Evolutionary conservation across 2,888 invertebrate species (phyloP).

Genomic region (Cephus pygmeus): DNA sequence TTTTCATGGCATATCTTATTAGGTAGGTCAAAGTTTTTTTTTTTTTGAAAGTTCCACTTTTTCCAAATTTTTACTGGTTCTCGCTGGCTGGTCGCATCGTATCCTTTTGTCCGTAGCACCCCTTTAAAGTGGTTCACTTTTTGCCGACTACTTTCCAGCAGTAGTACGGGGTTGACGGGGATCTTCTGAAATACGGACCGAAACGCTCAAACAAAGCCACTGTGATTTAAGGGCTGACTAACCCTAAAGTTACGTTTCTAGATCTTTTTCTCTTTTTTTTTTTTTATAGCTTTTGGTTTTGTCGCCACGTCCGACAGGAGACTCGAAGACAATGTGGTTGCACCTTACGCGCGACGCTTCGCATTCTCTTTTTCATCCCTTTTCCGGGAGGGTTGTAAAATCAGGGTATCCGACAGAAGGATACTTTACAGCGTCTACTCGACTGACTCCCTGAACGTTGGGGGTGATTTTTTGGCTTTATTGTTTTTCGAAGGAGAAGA

Average conservation of each 20-base stretch:
- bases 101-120: constrained; percentile 37
- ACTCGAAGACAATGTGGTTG: constrained; percentile 22
- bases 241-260: constrained; percentile 36
- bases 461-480: not conserved
- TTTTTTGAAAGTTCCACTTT: not conserved
- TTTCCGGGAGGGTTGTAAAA: not conserved
- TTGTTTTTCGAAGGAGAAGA: not conserved
- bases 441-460: not conserved
- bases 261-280: constrained; percentile 21
- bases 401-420: not conserved
- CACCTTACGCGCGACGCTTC: constrained; percentile 18
- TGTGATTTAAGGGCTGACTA: constrained; percentile 50
- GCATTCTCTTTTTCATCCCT: not conserved
- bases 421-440: not conserved
- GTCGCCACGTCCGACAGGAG: not conserved
- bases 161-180: not conserved
- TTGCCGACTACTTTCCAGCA: constrained; percentile 5
- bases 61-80: not conserved
- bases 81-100: constrained; percentile 42
- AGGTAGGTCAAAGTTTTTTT: not conserved
- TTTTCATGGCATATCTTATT: not conserved
- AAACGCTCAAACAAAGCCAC: constrained; percentile 28
- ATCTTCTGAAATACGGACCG: not conserved
- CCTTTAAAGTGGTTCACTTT: constrained; percentile 27
- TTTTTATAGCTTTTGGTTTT: constrained; percentile 13